phyloP scores from a whole-genome alignment of 1,140 invertebrate species.

The Camponotus pennsylvanicus region DNA sequence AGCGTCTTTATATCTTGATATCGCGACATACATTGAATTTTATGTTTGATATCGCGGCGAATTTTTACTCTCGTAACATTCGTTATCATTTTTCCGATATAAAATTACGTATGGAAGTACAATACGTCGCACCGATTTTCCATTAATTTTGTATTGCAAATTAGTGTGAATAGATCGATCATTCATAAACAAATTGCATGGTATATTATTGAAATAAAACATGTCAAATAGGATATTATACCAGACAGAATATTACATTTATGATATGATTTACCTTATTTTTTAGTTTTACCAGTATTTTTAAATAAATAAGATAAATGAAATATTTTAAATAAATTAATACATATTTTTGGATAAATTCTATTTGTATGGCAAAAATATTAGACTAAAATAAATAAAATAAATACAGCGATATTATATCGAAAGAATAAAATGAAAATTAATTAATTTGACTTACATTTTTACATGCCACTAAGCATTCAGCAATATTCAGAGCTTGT shows the following conservation, averaged over 20 bases:
- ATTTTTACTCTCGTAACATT: not conserved
- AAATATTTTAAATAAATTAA: too few relatives aligned
- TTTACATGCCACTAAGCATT: not conserved
- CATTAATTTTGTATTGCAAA: not conserved
- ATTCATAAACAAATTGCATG: not conserved
- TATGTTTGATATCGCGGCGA: slow-evolving; percentile 10
- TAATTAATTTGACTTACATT: slow-evolving; percentile 25
- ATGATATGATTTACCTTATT: too few relatives aligned
- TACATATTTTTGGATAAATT: too few relatives aligned
- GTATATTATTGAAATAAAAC: not conserved
- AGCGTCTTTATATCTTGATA: slow-evolving; percentile 11
- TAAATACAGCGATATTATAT: not conserved
- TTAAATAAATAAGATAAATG: too few relatives aligned
- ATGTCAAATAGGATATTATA: too few relatives aligned
- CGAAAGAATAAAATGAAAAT: not conserved
- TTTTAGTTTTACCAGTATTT: too few relatives aligned
- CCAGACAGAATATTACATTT: too few relatives aligned
- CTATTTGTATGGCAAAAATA: not conserved
- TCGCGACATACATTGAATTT: slow-evolving; percentile 5
- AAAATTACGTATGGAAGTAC: not conserved
- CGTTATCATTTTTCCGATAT: not conserved
- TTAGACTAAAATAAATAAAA: too few relatives aligned
- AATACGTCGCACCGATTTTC: not conserved
- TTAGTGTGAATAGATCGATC: not conserved
- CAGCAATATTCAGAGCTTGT: slow-evolving; percentile 26